Conservation (phyloP, 1,140 invertebrate species). For the Amphibalanus amphitrite region DNA sequence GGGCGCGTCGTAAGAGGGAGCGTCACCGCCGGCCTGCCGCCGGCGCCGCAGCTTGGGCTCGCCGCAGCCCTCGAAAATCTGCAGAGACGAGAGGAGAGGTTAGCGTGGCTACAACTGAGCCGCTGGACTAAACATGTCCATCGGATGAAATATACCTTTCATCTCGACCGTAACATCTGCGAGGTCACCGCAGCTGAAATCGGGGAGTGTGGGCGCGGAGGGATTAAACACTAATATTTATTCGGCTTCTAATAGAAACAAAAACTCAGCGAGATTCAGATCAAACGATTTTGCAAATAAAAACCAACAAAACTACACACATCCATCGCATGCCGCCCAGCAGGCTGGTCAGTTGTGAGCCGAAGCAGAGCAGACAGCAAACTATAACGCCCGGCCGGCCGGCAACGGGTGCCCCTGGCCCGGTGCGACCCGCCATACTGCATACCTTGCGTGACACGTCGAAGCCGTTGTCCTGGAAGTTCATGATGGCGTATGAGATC, state of each 20-base stretch:
- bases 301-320: too few relatives aligned
- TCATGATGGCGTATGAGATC: constrained; percentile 98
- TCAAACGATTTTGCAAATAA: too few relatives aligned
- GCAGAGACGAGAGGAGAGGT: too few relatives aligned
- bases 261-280: too few relatives aligned
- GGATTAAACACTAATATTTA: neutral
- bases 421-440: too few relatives aligned
- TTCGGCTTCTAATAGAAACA: neutral
- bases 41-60: neutral
- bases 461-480: constrained; percentile 76
- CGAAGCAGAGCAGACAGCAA: too few relatives aligned
- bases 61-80: constrained; percentile 4
- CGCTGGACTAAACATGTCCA: neutral
- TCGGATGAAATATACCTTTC: neutral
- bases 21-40: neutral
- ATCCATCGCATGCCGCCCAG: too few relatives aligned
- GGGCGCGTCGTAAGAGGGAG: neutral
- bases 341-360: too few relatives aligned
- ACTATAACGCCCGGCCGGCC: too few relatives aligned
- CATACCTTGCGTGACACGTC: constrained; percentile 50
- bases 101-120: too few relatives aligned
- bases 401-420: too few relatives aligned
- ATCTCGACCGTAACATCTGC: neutral
- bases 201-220: neutral
- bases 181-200: neutral